These are phyloP conservation scores for Scaptodrosophila latifasciaeformis DNA, from an alignment of 2,888 invertebrate species.

Conservation along the genomic window DNA sequence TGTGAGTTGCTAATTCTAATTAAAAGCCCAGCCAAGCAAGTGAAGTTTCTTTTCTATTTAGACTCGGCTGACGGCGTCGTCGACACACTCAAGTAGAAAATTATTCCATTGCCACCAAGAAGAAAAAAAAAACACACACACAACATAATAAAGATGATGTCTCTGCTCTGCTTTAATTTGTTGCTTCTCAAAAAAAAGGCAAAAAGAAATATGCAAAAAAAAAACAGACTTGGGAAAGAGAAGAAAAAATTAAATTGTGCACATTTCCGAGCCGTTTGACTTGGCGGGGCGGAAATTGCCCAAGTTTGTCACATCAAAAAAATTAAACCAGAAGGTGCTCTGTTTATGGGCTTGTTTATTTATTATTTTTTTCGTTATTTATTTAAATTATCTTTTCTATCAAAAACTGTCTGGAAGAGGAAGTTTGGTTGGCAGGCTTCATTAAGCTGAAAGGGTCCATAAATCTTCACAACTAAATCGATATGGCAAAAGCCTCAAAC, in stretches of 20 bases:
- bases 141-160: too few relatives aligned
- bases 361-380: background rate
- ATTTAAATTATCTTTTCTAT: background rate
- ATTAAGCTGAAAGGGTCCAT: too few relatives aligned
- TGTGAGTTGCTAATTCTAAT: slow-evolving; percentile 59
- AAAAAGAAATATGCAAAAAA: slow-evolving; percentile 6
- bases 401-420: too few relatives aligned
- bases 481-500: too few relatives aligned
- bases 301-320: slow-evolving; percentile 52
- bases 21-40: slow-evolving; percentile 51
- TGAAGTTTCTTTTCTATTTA: slow-evolving; percentile 15
- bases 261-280: slow-evolving; percentile 48
- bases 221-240: slow-evolving; percentile 19
- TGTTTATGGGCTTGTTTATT: background rate
- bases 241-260: slow-evolving; percentile 58
- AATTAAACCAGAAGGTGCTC: slow-evolving; percentile 28
- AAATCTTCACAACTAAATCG: too few relatives aligned
- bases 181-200: slow-evolving; percentile 3
- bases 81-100: slow-evolving; percentile 49
- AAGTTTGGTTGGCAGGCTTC: too few relatives aligned
- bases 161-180: slow-evolving; percentile 35
- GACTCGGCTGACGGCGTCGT: background rate
- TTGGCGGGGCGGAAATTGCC: slow-evolving; percentile 52
- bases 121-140: too few relatives aligned
- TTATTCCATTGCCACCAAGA: slow-evolving; percentile 29